A percentile compares a stretch with the other conserved stretches of the same genome.
These are phyloP conservation scores for Eristalis arbustorum DNA, from an alignment of 2,888 invertebrate species.

Conservation along the genomic window DNA sequence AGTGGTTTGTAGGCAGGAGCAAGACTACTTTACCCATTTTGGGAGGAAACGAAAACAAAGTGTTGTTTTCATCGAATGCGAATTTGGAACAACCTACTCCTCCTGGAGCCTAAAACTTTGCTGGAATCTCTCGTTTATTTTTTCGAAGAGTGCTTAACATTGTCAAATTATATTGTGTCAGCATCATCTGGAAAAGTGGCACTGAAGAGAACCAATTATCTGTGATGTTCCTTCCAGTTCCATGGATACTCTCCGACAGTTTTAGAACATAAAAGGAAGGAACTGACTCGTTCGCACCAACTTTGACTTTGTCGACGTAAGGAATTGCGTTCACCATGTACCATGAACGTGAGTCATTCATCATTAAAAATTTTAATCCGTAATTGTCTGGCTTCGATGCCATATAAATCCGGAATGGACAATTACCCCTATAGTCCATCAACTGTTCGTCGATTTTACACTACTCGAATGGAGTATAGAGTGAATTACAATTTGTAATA, in stretches of 20 bases:
- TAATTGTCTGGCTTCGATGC: conserved; percentile 29
- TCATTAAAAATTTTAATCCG: conserved; percentile 15
- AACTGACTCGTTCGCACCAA: conserved; percentile 20
- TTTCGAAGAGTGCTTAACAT: conserved; percentile 37
- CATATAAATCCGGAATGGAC: conserved; percentile 27
- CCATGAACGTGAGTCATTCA: conserved; percentile 33
- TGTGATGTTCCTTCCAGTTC: conserved; percentile 35
- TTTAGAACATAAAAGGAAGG: conserved; percentile 34
- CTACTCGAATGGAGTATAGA: conserved; percentile 29
- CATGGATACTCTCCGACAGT: conserved; percentile 32
- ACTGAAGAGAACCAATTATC: conserved; percentile 46
- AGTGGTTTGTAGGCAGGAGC: conserved; percentile 29
- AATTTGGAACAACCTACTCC: conserved; percentile 22
- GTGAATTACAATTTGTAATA: conserved; percentile 9
- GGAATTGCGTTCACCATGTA: conserved; percentile 37
- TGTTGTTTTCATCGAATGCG: conserved; percentile 20
- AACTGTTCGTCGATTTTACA: conserved; percentile 27
- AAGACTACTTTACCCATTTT: conserved; percentile 22
- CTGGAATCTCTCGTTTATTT: conserved; percentile 39
- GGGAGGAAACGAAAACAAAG: conserved; percentile 32
- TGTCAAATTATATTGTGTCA: conserved; percentile 26
- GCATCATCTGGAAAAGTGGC: conserved; percentile 31
- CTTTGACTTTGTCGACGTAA: conserved; percentile 30
- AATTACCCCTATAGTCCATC: conserved; percentile 22
- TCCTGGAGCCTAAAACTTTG: conserved; percentile 5